Base-by-base conservation (phyloP, 2,113 vertebrate genomes). In the Pelobates fuscus region DNA sequence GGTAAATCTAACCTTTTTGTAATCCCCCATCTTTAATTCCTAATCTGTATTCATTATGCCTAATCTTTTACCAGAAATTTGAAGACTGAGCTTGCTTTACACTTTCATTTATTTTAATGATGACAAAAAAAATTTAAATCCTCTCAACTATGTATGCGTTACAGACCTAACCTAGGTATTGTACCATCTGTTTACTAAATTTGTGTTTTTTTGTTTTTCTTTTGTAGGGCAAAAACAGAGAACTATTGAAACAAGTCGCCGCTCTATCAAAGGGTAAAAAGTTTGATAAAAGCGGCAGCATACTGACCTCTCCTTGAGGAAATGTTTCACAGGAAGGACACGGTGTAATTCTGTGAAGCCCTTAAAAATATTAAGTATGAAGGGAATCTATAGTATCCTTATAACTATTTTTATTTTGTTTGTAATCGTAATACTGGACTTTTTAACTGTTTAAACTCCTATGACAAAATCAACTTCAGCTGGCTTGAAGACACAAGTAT, bases 181-280 rank as follows among this genome's bases (percentile, higher is more conserved):
- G 32, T 37, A 37, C 32, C 32, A 37, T 37, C 5, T 6, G 10
- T 10, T 37, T 6, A 37, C 32, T 37, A 10, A 6, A 37, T 37
- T 6, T 37, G 1, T 15, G 2, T 23, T 63, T 27, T 20, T 17
- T 24, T 0, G 80, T 21, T 2, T 20, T 85, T 10, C 64, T 83
- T 1, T 85, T 85, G 73, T 90, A 99, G 97, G 85, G 93, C 61
- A 98, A 98, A 89, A 98, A 98, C 91, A 90, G 97, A 85, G 97
- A 99, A 86, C 86, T 99, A 80, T 92, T 98, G 90, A 99, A 98
- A 78, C 97, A 99, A 86, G 97, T 99, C 29, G 96, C 97, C 46
- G 95, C 96, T 0, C 88, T 98, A 78, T 99, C 97, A 5, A 99
- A 98, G 90, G 97, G 97, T 81, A 98, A 98, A 91, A 99, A 99